Percentiles rank a stretch among this genome's conserved stretches.
Conservation (phyloP, 1,140 invertebrate genomes). For the Atta cephalotes region DNA sequence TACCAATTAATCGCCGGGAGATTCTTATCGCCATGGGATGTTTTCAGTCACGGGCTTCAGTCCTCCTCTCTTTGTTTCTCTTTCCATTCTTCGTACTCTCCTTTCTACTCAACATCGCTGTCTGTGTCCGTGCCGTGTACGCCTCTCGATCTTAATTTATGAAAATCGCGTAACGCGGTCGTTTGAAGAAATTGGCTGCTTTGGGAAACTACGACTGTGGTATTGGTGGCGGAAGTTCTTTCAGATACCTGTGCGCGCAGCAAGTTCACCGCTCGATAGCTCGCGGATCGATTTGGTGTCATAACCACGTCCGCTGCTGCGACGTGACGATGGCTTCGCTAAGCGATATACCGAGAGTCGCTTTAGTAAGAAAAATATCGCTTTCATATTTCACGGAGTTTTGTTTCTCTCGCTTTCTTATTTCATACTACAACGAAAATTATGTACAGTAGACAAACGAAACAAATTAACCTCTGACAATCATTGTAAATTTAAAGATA, state of each 20-base stretch:
- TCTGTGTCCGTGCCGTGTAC: neutral
- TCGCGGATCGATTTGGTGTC: slow-evolving; percentile 57
- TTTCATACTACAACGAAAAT: neutral
- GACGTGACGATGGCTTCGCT: slow-evolving; percentile 68
- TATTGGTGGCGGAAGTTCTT: slow-evolving; percentile 29
- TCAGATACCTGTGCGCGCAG: slow-evolving; percentile 37
- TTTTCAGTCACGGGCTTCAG: slow-evolving; percentile 82
- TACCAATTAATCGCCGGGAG: slow-evolving; percentile 85
- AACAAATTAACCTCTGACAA: neutral
- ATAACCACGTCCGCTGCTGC: slow-evolving; percentile 57
- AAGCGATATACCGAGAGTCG: slow-evolving; percentile 26
- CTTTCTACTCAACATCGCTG: slow-evolving; percentile 5
- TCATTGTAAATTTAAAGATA: neutral
- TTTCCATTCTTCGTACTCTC: slow-evolving; percentile 32
- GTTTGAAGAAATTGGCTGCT: neutral
- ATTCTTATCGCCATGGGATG: slow-evolving; percentile 85
- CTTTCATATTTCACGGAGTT: neutral
- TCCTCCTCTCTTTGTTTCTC: slow-evolving; percentile 53
- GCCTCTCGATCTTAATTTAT: slow-evolving; percentile 19
- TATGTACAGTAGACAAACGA: neutral
- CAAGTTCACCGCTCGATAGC: slow-evolving; percentile 52
- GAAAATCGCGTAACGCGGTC: slow-evolving; percentile 19
- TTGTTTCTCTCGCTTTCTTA: neutral
- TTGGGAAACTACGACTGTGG: neutral
- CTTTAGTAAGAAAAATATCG: slow-evolving; percentile 31